phyloP scores from a whole-genome alignment of 2,888 invertebrate species.

The Melangyna quadrimaculata region DNA sequence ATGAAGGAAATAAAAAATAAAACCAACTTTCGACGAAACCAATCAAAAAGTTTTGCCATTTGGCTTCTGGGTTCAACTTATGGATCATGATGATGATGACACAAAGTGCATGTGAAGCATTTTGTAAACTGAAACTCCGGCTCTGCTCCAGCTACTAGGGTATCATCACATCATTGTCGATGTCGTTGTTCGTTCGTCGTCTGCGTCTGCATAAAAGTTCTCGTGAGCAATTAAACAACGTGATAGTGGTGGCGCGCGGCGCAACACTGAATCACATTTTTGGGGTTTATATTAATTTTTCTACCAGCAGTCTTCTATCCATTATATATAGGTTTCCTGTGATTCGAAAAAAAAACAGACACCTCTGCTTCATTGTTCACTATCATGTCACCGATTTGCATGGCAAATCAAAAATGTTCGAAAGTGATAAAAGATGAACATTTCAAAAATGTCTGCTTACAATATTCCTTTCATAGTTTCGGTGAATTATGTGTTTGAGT shows the following conservation, averaged over 20 bases:
- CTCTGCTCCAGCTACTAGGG: neutral
- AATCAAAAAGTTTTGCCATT: constrained; percentile 28
- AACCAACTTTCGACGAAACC: constrained; percentile 3
- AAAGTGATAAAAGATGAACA: constrained; percentile 66
- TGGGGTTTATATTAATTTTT: constrained; percentile 67
- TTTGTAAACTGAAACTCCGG: constrained; percentile 3
- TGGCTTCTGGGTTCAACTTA: constrained; percentile 27
- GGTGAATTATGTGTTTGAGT: constrained; percentile 36
- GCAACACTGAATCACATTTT: constrained; percentile 51
- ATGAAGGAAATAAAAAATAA: constrained; percentile 7
- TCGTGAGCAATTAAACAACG: constrained; percentile 58
- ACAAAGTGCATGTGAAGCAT: constrained; percentile 39
- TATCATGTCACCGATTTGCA: neutral
- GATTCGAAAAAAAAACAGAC: constrained; percentile 1
- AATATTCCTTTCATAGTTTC: constrained; percentile 54
- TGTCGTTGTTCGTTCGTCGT: constrained; percentile 39
- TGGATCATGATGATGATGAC: constrained; percentile 30
- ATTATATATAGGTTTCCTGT: neutral
- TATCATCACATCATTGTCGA: constrained; percentile 2
- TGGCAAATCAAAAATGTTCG: constrained; percentile 60
- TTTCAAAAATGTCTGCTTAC: constrained; percentile 64
- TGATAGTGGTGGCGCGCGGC: constrained; percentile 26
- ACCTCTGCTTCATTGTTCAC: constrained; percentile 20
- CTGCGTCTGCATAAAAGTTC: constrained; percentile 62
- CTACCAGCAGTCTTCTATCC: constrained; percentile 28